Base-by-base conservation (phyloP, 2,797 vertebrate genomes). In the Borostomias antarcticus region DNA sequence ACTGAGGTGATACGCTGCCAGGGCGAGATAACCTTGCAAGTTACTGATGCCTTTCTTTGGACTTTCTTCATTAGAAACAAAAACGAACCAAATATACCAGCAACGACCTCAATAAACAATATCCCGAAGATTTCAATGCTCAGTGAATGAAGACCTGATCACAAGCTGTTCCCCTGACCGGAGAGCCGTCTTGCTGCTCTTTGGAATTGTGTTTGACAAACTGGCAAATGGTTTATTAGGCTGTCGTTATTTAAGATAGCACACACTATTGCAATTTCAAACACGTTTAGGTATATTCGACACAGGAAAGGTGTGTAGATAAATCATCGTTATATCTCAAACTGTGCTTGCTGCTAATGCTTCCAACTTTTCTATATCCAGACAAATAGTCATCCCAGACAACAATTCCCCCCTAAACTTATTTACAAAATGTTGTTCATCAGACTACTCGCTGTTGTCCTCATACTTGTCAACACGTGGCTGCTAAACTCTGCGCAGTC, bases 381-480 rank as follows among this genome's bases (percentile, higher is more conserved):
- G 37, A 59, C 21, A 23, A 25, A 30, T 48, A 26, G 30, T 68
- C 23, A 37, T 30, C 23, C 8, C 32, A 19, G 13, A 58, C 25
- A 59, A 9, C 26, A 2, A 69, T 69, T 69, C 15, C 48, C 59
- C 33, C n/a, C 7, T 21, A 21, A 47, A 29, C n/a, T 26, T 28
- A 70, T 43, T 87, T 17, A 13, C 23, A 30, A 61, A 56, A 64
- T 65, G 63, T 65, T 93, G 93, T 81, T 87, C 86, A 72, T 88
- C 70, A 90, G 83, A 88, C 83, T 90, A 73, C 85, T 93, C 84
- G 78, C 85, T 59, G 32, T 93, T 43, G 76, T 90, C 68, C 75
- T 95, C 69, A 84, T 91, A 64, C 58, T 95, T 68, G 81, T 92
- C 77, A 88, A 91, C 68, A 89, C 85, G 13, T 89, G 92, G 86